These are phyloP conservation scores for Phoeniculus purpureus DNA, from an alignment of 2,797 vertebrate genomes.

Conservation along the genomic window DNA sequence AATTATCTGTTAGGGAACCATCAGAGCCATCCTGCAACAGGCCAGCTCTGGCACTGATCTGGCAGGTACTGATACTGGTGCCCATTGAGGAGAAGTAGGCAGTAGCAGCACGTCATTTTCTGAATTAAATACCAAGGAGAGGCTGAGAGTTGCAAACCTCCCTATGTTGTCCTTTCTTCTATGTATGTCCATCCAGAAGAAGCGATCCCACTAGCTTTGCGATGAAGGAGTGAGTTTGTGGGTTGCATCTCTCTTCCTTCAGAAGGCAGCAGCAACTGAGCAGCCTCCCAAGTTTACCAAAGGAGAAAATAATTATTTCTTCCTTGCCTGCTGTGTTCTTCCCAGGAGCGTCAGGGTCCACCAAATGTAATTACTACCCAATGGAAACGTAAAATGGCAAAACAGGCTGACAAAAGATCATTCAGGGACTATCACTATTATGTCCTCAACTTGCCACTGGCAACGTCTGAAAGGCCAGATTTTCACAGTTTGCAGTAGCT, in stretches of 20 bases:
- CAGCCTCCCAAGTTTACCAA: not conserved
- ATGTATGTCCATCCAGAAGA: not conserved
- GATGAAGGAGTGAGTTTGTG: not conserved
- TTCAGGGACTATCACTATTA: not conserved
- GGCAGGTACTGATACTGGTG: not conserved
- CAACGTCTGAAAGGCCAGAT: not conserved
- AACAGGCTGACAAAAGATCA: not conserved
- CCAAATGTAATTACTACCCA: not conserved
- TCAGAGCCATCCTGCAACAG: too few relatives aligned
- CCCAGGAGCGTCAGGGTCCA: not conserved
- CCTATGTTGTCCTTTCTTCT: not conserved
- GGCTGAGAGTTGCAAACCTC: not conserved
- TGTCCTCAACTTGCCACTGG: not conserved
- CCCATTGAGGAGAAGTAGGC: fast-evolving
- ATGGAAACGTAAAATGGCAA: not conserved
- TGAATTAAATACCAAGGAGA: not conserved
- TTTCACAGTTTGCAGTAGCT: not conserved
- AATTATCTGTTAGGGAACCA: not conserved
- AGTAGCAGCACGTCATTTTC: not conserved
- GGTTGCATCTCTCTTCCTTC: not conserved
- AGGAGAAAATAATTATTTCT: conserved; percentile 6
- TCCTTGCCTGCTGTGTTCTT: not conserved
- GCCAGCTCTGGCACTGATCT: not conserved
- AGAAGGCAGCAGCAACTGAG: not conserved
- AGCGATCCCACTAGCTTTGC: not conserved